Base-by-base conservation (phyloP, 2,888 invertebrate species). In the Drosophila kambysellisi region DNA sequence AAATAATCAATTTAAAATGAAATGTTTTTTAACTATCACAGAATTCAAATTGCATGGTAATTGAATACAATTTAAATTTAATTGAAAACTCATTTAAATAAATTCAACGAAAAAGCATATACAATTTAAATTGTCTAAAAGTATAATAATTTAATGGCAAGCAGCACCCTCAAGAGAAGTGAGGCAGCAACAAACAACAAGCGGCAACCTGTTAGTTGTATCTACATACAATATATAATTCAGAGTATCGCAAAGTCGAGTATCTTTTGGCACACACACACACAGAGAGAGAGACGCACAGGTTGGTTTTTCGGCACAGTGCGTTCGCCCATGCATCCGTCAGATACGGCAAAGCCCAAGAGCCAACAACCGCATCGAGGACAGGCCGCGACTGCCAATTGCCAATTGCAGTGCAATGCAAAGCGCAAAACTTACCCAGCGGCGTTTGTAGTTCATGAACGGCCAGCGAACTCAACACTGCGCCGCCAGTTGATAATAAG, bases 401-500 rank as follows among this genome's bases (percentile, higher is more conserved):
- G 71, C 59, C 79, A 80, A 74, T 61, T 74, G 71, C 59, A 65
- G 43, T 68, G 66, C 72, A 69, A 78, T 70, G 79, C 80, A 79
- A 80, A 80, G 69, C 80, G 76, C 29, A 69, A 79, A 80, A 80
- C 76, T 80, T 76, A 70, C 76, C 79, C 84, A 87, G 77, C 87
- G 77, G 84, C 84, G 80, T 87, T 85, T 85, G 84, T 87, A 85
- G 84, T 85, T 85, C 84, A 85, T 85, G 84, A 85, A 85, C 84
- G 84, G 84, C 72, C 88, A 85, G 82, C 84, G 84, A 85, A 85
- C 84, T 80, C 82, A 64, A 6, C 70, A 65, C 58, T 75, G 54
- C 62, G 59, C 43, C 66, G 74, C 75, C 52, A 80, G 72, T 74
- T 83, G 83, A 83, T 83, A 83, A 83, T 83, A 83, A 79, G 76